These are phyloP conservation scores for Conus canariensis DNA, from an alignment of 2,888 invertebrate species.

Conservation along the genomic window DNA sequence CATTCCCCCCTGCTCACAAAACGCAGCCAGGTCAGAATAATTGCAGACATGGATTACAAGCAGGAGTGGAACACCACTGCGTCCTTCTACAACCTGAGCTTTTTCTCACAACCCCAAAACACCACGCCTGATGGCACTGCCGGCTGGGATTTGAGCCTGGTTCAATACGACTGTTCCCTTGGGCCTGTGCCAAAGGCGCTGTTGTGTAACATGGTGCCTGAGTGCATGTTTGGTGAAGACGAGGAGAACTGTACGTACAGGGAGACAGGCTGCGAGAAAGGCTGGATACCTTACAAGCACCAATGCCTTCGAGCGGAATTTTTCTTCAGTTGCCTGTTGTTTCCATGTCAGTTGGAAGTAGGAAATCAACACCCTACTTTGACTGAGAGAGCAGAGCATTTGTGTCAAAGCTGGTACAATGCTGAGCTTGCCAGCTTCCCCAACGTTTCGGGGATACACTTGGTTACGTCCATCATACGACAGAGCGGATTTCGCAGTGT, in stretches of 20 bases:
- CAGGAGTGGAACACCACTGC: neutral
- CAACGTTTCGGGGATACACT: neutral
- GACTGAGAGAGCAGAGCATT: neutral
- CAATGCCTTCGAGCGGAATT: neutral
- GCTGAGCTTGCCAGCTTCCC: neutral
- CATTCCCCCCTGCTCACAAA: neutral
- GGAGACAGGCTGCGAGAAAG: slow-evolving; percentile 4
- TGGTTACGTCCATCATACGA: neutral
- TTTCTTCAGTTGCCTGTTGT: neutral
- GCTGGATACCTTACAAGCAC: neutral
- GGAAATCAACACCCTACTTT: neutral
- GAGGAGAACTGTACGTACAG: slow-evolving; percentile 21
- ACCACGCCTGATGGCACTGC: neutral
- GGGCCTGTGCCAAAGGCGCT: neutral
- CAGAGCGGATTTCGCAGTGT: neutral
- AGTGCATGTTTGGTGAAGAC: slow-evolving; percentile 25
- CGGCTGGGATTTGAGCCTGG: neutral
- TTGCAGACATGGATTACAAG: neutral
- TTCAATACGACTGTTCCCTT: neutral
- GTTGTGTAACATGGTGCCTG: neutral
- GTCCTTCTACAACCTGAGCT: neutral
- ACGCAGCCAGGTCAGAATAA: neutral
- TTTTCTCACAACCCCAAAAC: neutral
- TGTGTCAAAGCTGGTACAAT: neutral
- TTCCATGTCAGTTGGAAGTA: neutral